Evolutionary conservation across 1,140 invertebrate species (phyloP).

Genomic region (Drosophila tani): DNA sequence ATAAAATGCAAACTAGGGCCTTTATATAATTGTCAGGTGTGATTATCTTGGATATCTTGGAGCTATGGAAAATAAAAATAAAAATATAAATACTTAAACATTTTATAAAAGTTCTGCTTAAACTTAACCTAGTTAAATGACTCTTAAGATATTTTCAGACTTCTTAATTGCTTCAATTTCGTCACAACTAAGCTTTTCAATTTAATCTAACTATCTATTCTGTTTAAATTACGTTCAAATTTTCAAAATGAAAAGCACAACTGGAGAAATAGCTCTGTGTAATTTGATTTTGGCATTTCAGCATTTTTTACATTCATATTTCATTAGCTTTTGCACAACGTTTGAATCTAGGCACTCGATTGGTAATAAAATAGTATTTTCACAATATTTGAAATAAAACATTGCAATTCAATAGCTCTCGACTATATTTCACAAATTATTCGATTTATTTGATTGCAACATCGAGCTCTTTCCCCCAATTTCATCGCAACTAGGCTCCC

Average conservation of each 20-base stretch:
- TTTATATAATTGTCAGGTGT: constrained; percentile 61
- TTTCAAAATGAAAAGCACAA: too few species aligned
- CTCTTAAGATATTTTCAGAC: too few species aligned
- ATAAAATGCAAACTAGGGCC: constrained; percentile 34
- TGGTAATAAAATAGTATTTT: neutral
- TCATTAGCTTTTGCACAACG: too few species aligned
- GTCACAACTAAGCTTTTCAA: too few species aligned
- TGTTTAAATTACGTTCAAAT: too few species aligned
- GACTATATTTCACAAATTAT: neutral
- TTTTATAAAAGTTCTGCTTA: too few species aligned
- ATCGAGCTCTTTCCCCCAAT: neutral
- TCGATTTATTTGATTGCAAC: constrained; percentile 11
- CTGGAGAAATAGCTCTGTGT: too few species aligned
- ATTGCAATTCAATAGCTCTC: neutral
- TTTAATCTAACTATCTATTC: too few species aligned
- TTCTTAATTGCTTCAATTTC: too few species aligned
- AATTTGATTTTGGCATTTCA: too few species aligned
- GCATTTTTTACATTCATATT: neutral
- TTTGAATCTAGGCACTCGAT: too few species aligned
- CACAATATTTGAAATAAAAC: neutral
- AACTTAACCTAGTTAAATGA: too few species aligned
- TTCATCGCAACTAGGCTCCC: neutral
- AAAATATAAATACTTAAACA: neutral
- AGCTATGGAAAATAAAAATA: neutral
- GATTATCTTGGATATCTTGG: constrained; percentile 37